Evolutionary conservation across 2,113 vertebrate species (phyloP).

Genomic region (Poeciliopsis turrubarensis): DNA sequence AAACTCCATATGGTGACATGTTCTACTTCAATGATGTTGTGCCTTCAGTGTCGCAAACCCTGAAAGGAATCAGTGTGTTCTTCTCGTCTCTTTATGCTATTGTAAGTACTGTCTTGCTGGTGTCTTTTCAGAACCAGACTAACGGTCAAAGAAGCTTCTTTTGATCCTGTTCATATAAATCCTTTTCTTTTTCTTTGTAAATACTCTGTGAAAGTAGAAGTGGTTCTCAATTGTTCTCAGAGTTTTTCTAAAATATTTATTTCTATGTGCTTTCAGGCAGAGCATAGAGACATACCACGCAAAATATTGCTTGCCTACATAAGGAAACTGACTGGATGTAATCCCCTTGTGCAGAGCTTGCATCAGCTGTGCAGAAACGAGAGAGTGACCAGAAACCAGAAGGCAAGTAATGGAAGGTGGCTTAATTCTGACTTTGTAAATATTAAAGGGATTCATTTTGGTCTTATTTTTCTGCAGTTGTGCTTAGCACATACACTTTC

Average conservation of each 20-base stretch:
- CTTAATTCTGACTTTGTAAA: neutral
- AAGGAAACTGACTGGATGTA: slow-evolving; percentile 64
- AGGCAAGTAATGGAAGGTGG: slow-evolving; percentile 39
- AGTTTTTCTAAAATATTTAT: neutral
- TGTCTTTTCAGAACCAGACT: too few relatives aligned
- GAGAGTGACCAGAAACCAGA: slow-evolving; percentile 45
- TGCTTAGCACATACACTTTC: neutral
- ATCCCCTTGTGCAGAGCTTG: slow-evolving; percentile 66
- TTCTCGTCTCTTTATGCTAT: slow-evolving; percentile 54
- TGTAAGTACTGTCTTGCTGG: slow-evolving; percentile 38
- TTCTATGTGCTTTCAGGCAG: slow-evolving; percentile 19
- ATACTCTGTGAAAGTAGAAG: neutral
- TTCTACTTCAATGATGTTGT: slow-evolving; percentile 50
- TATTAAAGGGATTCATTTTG: neutral
- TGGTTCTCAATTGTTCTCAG: neutral
- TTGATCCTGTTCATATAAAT: neutral
- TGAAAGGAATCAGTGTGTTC: slow-evolving; percentile 62
- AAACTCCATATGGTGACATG: accelerated
- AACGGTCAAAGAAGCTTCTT: too few relatives aligned
- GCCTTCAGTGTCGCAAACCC: slow-evolving; percentile 58
- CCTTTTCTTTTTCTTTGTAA: neutral
- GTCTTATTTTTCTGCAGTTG: neutral
- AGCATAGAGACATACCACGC: accelerated
- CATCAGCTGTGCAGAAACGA: slow-evolving; percentile 58
- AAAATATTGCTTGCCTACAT: slow-evolving; percentile 50